A percentile compares a stretch with the other conserved stretches of the same genome.
Evolutionary conservation across 2,113 vertebrate genomes (phyloP).

Genomic region (Vidua chalybeata): DNA sequence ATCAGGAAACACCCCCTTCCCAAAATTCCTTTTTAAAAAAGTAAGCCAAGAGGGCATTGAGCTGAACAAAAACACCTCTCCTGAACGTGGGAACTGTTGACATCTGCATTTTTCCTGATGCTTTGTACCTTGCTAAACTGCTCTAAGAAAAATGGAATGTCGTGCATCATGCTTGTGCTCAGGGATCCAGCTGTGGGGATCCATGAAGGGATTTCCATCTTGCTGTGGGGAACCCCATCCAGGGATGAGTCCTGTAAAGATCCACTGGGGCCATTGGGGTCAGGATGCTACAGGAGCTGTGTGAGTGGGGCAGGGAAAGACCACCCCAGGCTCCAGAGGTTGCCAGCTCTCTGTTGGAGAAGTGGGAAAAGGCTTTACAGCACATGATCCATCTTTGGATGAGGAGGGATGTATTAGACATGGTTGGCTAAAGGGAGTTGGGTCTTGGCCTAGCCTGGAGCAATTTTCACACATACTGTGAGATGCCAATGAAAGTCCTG

Average conservation of each 20-base stretch:
- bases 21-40: background rate
- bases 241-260: background rate
- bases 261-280: background rate
- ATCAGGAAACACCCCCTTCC: background rate
- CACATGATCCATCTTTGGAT: background rate
- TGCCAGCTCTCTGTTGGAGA: background rate
- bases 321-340: background rate
- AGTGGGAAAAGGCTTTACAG: background rate
- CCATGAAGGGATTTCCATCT: background rate
- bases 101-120: background rate
- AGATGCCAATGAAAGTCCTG: slow-evolving; percentile 45
- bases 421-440: slow-evolving; percentile 36
- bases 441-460: slow-evolving; percentile 7
- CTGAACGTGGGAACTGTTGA: background rate
- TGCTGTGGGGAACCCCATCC: background rate
- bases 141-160: background rate
- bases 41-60: background rate
- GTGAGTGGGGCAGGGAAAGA: background rate
- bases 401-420: background rate
- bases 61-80: background rate
- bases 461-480: slow-evolving; percentile 42
- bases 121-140: background rate
- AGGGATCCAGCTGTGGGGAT: background rate
- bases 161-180: background rate
- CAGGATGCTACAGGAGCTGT: background rate